phyloP scores from a whole-genome alignment of 2,797 vertebrate species.

The Agapornis canus region DNA sequence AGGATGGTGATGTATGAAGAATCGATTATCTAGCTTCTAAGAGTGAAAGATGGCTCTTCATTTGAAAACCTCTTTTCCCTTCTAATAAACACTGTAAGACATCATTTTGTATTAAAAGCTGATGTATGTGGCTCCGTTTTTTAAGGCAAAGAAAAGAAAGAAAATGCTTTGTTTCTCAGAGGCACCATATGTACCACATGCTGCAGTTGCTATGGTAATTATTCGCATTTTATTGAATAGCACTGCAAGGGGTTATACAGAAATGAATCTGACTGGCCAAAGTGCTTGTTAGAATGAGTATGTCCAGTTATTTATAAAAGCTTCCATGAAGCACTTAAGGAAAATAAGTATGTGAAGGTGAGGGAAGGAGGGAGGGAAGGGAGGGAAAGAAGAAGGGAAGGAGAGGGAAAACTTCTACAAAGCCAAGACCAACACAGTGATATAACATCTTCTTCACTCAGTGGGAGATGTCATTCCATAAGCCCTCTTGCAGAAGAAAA shows the following conservation, averaged over 20 bases:
- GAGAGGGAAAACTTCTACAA: neutral
- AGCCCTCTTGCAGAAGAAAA: neutral
- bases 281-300: conserved; percentile 60
- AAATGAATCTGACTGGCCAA: conserved; percentile 71
- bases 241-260: conserved; percentile 73
- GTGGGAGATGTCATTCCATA: neutral
- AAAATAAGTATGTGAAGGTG: conserved; percentile 39
- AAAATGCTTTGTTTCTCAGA: conserved; percentile 77
- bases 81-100: conserved; percentile 63
- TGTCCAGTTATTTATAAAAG: conserved; percentile 76
- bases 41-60: neutral
- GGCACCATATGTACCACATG: conserved; percentile 68
- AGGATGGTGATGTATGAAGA: neutral
- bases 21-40: neutral
- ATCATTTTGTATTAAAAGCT: conserved; percentile 70
- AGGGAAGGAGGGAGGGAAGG: neutral
- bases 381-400: neutral
- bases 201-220: conserved; percentile 83
- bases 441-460: neutral
- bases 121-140: conserved; percentile 34
- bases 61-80: conserved; percentile 12
- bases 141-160: conserved; percentile 30
- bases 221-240: conserved; percentile 77
- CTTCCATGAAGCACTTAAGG: conserved; percentile 53
- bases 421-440: neutral